Evolutionary conservation across 2,888 invertebrate species (phyloP).

Genomic region (Slavum lentiscoides): DNA sequence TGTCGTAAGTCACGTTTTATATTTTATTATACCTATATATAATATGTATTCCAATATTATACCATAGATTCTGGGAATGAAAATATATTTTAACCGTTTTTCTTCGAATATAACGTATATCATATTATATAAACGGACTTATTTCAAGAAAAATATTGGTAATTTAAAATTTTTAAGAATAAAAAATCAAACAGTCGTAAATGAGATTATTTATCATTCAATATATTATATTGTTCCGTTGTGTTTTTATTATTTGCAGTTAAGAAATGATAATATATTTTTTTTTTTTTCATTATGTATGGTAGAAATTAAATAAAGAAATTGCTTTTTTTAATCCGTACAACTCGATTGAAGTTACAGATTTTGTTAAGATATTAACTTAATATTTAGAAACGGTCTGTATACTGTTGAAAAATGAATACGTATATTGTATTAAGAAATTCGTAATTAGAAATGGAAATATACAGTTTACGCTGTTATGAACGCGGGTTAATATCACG

Average conservation of each 20-base stretch:
- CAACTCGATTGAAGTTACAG: neutral
- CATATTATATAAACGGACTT: neutral
- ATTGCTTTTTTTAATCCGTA: too few species aligned
- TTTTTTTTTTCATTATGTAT: neutral
- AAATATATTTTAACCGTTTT: neutral
- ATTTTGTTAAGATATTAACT: neutral
- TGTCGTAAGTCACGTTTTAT: too few species aligned
- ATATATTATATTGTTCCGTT: neutral
- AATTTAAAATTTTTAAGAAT: neutral
- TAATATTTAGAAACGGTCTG: neutral
- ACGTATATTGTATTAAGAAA: constrained; percentile 5
- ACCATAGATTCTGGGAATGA: neutral
- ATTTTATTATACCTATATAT: too few species aligned
- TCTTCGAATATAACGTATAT: neutral
- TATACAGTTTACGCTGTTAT: too few species aligned
- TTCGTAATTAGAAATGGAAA: neutral
- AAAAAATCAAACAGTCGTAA: neutral
- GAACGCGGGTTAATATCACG: too few species aligned
- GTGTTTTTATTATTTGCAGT: too few species aligned
- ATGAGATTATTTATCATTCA: neutral
- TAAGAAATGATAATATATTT: too few species aligned
- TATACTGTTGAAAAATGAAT: neutral
- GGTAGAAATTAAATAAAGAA: too few species aligned
- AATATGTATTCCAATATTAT: neutral
- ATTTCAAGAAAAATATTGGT: neutral